Conservation (phyloP, 2,888 invertebrate species). For the Pollenia amentaria region DNA sequence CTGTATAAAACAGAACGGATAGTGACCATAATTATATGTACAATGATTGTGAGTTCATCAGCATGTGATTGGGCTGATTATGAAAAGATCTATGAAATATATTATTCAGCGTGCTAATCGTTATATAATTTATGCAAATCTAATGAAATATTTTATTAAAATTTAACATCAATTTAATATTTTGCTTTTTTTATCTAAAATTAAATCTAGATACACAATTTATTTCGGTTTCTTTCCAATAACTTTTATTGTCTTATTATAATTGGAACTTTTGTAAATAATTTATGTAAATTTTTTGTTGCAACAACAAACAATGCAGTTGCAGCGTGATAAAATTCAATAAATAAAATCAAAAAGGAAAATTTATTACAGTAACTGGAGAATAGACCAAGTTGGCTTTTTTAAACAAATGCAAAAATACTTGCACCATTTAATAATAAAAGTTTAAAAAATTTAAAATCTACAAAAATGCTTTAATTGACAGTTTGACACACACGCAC, state of each 20-base stretch:
- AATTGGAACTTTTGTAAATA: slow-evolving; percentile 20
- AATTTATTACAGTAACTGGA: not conserved
- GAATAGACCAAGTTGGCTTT: not conserved
- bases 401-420: no score
- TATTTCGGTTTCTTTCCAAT: not conserved
- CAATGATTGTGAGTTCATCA: no score
- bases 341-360: slow-evolving; percentile 5
- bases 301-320: not conserved
- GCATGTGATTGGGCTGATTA: no score
- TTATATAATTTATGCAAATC: no score
- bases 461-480: not conserved
- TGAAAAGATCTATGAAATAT: no score
- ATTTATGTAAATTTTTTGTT: not conserved
- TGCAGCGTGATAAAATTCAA: slow-evolving; percentile 1
- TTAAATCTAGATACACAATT: no score
- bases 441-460: not conserved
- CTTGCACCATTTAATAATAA: not conserved
- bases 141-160: no score
- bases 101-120: no score
- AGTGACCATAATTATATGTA: no score
- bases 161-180: no score
- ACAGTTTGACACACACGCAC: not conserved
- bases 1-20: no score
- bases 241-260: slow-evolving; percentile 12
- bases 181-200: no score